Base-by-base conservation (phyloP, 30 jellyfish, hydroid and myxozoan genomes). In the Aurelia sp. region DNA sequence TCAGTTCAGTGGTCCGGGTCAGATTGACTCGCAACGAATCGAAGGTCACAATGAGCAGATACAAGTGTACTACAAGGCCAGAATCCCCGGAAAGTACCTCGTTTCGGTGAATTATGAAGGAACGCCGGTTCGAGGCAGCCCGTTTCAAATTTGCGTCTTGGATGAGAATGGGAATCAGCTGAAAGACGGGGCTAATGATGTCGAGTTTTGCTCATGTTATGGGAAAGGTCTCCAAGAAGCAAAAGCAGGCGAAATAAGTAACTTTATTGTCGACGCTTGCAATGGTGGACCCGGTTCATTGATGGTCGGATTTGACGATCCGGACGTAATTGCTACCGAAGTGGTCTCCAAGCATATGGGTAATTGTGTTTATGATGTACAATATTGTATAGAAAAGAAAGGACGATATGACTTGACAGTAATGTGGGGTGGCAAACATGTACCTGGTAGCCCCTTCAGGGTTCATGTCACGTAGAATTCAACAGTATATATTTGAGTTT, bases 1-100 rank as follows among this genome's bases (percentile, higher is more conserved):
- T n/a, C 96, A 91, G 84, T 84, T 91, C 53, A 74, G 86, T 50
- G 98, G 98, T 53, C 98, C 98, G 68, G 96, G 91, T 12, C 82
- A 85, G 84, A 81, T 91, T 8, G 93, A 91, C 33, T 82, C 92
- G 27, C 76, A 76, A 20, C 96, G 89, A 37, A 75, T 76, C 16
- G 85, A 78, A 53, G 84, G 90, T 62, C 37, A 68, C 8, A 79
- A 76, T 37, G 86, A 86, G 15, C 88, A 84, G 62, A 60, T 85
- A 33, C 69, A 58, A 19, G 86, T 91, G 30, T 81, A 79, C 30
- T 91, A 84, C 87, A 79, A 59, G 13, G 98, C 88, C 13, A 62
- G 81, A 40, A 72, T 73, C 17, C 96, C 98, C 10, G 98, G 98
- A 13, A 71, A 61, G 35, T 91, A 91, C 79, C 59, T 79, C 33